A percentile compares a stretch with the other conserved stretches of the same genome.
Evolutionary conservation across 2,888 invertebrate genomes (phyloP).

Genomic region (Eupeodes luniger): DNA sequence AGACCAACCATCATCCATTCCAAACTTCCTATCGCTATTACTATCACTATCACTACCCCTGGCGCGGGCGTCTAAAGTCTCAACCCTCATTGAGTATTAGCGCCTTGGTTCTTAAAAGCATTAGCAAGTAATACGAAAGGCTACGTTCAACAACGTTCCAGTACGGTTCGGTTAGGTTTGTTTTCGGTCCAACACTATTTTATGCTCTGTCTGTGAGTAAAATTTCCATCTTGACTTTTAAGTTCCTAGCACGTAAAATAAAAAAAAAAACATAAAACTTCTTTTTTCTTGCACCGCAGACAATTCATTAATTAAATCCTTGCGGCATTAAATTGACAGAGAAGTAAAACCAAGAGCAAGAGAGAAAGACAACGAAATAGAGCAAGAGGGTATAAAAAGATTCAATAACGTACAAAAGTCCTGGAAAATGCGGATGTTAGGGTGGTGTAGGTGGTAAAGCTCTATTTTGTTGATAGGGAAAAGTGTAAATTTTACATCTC

Average conservation of each 20-base stretch:
- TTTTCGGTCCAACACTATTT: neutral
- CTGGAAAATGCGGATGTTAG: neutral
- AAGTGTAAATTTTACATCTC: constrained; percentile 39
- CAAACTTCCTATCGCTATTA: too few relatives aligned
- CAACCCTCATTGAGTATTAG: neutral
- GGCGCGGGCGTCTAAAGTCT: neutral
- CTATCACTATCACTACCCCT: too few relatives aligned
- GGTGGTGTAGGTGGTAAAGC: neutral
- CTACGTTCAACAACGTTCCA: too few relatives aligned
- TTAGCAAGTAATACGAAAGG: too few relatives aligned
- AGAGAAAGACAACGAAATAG: neutral
- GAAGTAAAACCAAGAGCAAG: neutral
- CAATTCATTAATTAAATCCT: constrained; percentile 75
- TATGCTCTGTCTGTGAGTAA: neutral
- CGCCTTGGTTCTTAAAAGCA: neutral
- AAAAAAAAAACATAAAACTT: neutral
- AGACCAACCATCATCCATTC: neutral
- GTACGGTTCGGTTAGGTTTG: too few relatives aligned
- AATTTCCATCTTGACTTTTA: constrained; percentile 35
- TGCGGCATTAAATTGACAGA: constrained; percentile 40
- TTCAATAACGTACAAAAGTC: neutral
- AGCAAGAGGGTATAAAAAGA: neutral
- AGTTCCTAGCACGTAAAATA: constrained; percentile 44
- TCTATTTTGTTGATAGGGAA: constrained; percentile 30
- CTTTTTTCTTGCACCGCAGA: constrained; percentile 62